Evolutionary conservation across 2,113 vertebrate genomes (phyloP).

Genomic region (Australoheros scitulus): DNA sequence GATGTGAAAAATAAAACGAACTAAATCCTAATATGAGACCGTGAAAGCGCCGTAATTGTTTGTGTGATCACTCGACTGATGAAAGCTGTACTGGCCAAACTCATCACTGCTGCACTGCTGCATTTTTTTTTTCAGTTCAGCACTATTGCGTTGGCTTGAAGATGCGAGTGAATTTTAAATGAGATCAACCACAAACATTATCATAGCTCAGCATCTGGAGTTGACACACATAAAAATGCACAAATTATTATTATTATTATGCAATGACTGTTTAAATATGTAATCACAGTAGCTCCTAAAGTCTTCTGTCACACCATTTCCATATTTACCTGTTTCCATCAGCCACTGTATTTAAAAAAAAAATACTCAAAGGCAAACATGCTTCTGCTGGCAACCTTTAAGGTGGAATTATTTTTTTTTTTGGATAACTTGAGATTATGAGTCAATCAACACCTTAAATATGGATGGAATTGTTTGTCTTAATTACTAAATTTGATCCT

Average conservation of each 20-base stretch:
- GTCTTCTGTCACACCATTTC: neutral
- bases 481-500: too few species aligned
- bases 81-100: neutral
- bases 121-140: neutral
- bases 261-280: neutral
- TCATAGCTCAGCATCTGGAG: slow-evolving; percentile 4
- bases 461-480: too few species aligned
- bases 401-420: too few species aligned
- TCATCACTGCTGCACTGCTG: neutral
- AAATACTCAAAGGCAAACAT: too few species aligned
- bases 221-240: neutral
- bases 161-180: slow-evolving; percentile 12
- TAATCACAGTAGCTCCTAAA: neutral
- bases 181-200: neutral
- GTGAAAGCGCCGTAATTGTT: neutral
- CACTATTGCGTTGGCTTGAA: neutral
- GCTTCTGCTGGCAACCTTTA: too few species aligned
- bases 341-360: neutral
- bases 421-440: too few species aligned
- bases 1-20: slow-evolving; percentile 9
- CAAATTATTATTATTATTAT: neutral
- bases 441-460: too few species aligned
- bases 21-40: neutral
- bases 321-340: neutral
- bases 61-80: slow-evolving; percentile 1